Evolutionary conservation across 1,140 invertebrate species (phyloP), one percentile per base, ranked within the genome.

Genomic region (Meloidogyne hapla): DNA sequence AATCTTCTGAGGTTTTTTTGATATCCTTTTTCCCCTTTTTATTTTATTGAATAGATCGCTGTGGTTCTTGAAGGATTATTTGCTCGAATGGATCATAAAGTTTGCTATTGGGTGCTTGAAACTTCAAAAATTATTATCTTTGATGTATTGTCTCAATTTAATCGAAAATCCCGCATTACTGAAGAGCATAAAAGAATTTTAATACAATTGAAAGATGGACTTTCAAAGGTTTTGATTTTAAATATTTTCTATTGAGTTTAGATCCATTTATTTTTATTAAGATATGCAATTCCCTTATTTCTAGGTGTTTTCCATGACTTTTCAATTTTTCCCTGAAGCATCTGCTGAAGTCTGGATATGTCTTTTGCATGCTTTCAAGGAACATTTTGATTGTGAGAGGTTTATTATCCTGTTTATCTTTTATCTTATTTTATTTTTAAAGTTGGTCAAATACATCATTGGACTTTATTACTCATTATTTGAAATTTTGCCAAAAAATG

Each of bases 51-150:
- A 13, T 5, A 69, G 28, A 45, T 70, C 45, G 76, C 48, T 10
- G 10, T 21, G 18, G 3, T 71, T 26, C 25, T 78, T 21, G 33
- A 23, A 18, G 68, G 73, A 15, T 26, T 78, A 18, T 70, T 71
- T 26, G 10, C n/a, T 26, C 65, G 77, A 64, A 26, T 78, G 12
- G 77, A 78, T 48, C 64, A 80, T 8, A 64, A 42, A 23, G 80
- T 61, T 62, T 42, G n/a, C n/a, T 40, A 45, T 18, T 61, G 64
- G 8, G n/a, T 72, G n/a, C 63, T 78, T 21, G 68, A 80, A 26
- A 69, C 77, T 26, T 45, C 62, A n/a, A 42, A 80, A 38, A 67
- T 78, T 48, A 28, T 80, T 38, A 69, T 79, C 2, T 48, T 78
- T 25, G 56, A 80, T 40, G 38, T 73, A 40, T 18, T 56, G 5